phyloP scores from a whole-genome alignment of 2,888 invertebrate genomes.

The Parnassius smintheus region DNA sequence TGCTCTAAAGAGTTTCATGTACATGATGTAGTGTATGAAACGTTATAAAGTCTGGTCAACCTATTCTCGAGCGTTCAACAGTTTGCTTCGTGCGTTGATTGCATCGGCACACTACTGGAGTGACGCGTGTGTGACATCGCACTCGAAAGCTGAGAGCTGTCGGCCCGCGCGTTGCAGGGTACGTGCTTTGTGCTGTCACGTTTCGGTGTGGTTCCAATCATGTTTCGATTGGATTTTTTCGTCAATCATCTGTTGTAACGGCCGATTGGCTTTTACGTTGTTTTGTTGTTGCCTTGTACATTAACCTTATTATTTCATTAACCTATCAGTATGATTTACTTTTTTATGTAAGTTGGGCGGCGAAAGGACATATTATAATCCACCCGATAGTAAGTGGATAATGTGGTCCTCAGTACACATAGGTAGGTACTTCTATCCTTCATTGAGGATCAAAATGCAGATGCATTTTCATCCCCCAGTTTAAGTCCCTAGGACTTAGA shows the following conservation, averaged over 20 bases:
- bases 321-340: too few species aligned
- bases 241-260: neutral
- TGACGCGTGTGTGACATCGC: neutral
- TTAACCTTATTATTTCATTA: too few species aligned
- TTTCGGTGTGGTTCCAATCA: neutral
- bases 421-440: too few species aligned
- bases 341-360: too few species aligned
- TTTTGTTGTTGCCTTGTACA: too few species aligned
- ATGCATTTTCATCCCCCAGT: too few species aligned
- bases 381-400: too few species aligned
- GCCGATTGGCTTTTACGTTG: neutral
- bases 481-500: too few species aligned
- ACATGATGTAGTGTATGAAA: neutral
- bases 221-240: neutral
- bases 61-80: neutral
- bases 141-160: neutral
- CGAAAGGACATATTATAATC: too few species aligned
- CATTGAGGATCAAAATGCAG: too few species aligned
- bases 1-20: neutral
- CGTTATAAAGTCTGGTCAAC: neutral
- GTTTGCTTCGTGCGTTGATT: neutral
- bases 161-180: neutral
- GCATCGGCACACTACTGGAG: neutral
- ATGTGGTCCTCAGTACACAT: too few species aligned
- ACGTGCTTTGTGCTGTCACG: neutral